Evolutionary conservation across 2,797 vertebrate species (phyloP).

Genomic region (Apogon talboti): DNA sequence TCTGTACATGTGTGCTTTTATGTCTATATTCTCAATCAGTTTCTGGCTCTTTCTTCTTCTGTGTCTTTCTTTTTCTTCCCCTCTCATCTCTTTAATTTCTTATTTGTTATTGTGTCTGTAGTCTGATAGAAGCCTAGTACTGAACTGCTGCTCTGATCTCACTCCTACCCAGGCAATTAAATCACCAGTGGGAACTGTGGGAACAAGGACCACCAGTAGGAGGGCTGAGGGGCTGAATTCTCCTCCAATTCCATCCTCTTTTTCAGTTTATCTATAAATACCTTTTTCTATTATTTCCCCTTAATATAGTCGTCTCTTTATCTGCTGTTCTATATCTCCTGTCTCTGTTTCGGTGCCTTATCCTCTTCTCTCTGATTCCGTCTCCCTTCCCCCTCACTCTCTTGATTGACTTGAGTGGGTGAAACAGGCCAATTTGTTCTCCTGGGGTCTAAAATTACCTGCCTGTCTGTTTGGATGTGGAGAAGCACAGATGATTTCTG

Average conservation of each 20-base stretch:
- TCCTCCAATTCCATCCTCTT: conserved; percentile 21
- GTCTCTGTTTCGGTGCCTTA: neutral
- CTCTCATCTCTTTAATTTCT: conserved; percentile 67
- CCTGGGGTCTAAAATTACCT: conserved; percentile 76
- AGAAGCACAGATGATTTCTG: conserved; percentile 58
- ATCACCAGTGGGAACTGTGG: conserved; percentile 53
- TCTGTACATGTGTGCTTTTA: conserved; percentile 30
- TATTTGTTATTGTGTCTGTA: conserved; percentile 67
- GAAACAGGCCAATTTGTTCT: conserved; percentile 76
- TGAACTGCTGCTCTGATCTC: conserved; percentile 70
- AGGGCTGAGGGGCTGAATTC: conserved; percentile 29
- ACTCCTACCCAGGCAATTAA: conserved; percentile 73
- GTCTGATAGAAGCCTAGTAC: conserved; percentile 64
- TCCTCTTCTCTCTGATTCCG: conserved; percentile 23
- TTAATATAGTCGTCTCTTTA: conserved; percentile 5
- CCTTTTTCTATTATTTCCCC: conserved; percentile 15
- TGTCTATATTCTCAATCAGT: conserved; percentile 25
- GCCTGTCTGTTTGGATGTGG: conserved; percentile 75
- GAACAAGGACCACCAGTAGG: conserved; percentile 68
- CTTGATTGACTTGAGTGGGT: conserved; percentile 77
- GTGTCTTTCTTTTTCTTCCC: conserved; percentile 9
- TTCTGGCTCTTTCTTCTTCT: conserved; percentile 28
- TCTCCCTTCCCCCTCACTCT: conserved; percentile 42
- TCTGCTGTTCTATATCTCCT: neutral
- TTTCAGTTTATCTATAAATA: conserved; percentile 7